These are phyloP conservation scores for Galleria mellonella DNA, from an alignment of 1,140 invertebrate species.

Conservation along the genomic window DNA sequence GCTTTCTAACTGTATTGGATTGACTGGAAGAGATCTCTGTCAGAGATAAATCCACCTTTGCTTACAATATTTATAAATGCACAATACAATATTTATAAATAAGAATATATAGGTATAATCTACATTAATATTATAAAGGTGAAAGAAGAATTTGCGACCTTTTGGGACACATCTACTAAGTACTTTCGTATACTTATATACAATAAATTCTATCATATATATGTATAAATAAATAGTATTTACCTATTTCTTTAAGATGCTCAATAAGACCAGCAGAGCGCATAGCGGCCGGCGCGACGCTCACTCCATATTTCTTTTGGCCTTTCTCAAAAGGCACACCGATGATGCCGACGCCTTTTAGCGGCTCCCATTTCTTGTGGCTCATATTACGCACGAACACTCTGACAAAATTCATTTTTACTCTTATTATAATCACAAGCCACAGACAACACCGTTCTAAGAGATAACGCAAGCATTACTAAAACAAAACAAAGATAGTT, in stretches of 20 bases:
- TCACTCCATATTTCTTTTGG: conserved; percentile 78
- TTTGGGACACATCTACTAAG: too few relatives aligned
- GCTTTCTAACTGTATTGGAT: too few relatives aligned
- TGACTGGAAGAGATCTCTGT: too few relatives aligned
- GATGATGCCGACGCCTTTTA: conserved; percentile 77
- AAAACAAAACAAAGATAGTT: too few relatives aligned
- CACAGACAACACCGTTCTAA: conserved; percentile 2
- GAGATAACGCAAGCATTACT: background rate
- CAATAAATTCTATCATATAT: too few relatives aligned
- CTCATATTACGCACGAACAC: conserved; percentile 48
- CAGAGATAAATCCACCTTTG: too few relatives aligned
- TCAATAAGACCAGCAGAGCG: conserved; percentile 70
- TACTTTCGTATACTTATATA: too few relatives aligned
- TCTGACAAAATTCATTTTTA: conserved; percentile 53
- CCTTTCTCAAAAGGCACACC: conserved; percentile 86
- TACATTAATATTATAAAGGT: too few relatives aligned
- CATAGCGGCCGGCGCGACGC: conserved; percentile 74
- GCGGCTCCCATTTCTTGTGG: conserved; percentile 36
- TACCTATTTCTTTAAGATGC: conserved; percentile 67
- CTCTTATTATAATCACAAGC: background rate
- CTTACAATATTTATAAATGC: too few relatives aligned
- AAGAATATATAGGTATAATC: too few relatives aligned
- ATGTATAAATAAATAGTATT: conserved; percentile 23
- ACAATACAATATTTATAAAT: too few relatives aligned
- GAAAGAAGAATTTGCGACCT: too few relatives aligned